phyloP scores from a whole-genome alignment of 1,140 invertebrate species.

The Stegodyphus dumicola region DNA sequence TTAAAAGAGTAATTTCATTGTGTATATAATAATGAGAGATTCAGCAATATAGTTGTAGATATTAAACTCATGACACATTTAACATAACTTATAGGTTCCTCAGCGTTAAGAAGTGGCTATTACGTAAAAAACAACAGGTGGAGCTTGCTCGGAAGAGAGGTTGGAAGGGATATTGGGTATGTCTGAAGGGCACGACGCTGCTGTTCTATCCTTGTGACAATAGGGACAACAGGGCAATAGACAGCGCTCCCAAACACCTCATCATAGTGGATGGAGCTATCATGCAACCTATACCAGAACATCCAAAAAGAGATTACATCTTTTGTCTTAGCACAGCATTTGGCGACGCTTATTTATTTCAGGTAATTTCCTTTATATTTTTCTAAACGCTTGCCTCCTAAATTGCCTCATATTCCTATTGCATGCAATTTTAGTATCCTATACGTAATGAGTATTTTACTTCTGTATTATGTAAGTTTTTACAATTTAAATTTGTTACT shows the following conservation, averaged over 20 bases:
- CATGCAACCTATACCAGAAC: slow-evolving; percentile 97
- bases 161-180: slow-evolving; percentile 99
- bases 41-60: too few species aligned
- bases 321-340: slow-evolving; percentile 98
- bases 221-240: slow-evolving; percentile 75
- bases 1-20: too few species aligned
- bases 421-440: too few species aligned
- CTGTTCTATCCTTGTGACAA: slow-evolving; percentile 89
- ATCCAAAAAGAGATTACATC: slow-evolving; percentile 96
- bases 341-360: slow-evolving; percentile 97
- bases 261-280: slow-evolving; percentile 98
- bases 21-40: too few species aligned
- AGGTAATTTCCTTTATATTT: slow-evolving; percentile 73
- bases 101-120: slow-evolving; percentile 97
- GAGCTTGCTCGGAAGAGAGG: slow-evolving; percentile 93
- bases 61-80: too few species aligned
- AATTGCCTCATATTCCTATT: too few species aligned
- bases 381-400: too few species aligned
- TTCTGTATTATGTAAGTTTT: too few species aligned
- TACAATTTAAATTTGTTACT: too few species aligned
- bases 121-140: slow-evolving; percentile 91
- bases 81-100: slow-evolving; percentile 80
- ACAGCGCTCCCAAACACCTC: slow-evolving; percentile 92
- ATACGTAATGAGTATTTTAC: too few species aligned
- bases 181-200: slow-evolving; percentile 95